Evolutionary conservation across 2,888 invertebrate species (phyloP).

Genomic region (Psylliodes chrysocephalus): DNA sequence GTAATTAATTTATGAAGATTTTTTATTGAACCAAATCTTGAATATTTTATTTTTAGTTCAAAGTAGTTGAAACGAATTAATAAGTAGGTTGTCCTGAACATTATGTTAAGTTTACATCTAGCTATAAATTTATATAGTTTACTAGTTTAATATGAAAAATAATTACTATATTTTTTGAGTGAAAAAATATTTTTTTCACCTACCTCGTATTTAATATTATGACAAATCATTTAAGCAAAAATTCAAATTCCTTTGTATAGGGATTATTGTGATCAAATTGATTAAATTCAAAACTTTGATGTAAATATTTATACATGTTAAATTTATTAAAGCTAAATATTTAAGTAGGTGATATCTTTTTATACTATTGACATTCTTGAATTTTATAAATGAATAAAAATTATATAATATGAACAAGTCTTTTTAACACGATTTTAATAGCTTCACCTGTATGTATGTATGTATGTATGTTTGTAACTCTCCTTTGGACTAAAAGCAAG

Average conservation of each 20-base stretch:
- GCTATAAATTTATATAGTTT: constrained; percentile 8
- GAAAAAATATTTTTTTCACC: constrained; percentile 7
- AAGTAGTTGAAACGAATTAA: constrained; percentile 13
- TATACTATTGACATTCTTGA: constrained; percentile 46
- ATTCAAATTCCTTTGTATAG: constrained; percentile 10
- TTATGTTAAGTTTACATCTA: constrained; percentile 7
- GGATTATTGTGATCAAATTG: constrained; percentile 31
- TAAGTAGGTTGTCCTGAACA: constrained; percentile 16
- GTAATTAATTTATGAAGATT: not conserved
- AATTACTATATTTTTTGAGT: constrained; percentile 18
- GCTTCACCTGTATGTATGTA: no score
- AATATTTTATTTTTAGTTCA: not conserved
- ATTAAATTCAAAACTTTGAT: constrained; percentile 28
- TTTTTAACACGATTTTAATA: no score
- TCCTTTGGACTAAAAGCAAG: no score
- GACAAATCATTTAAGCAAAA: constrained; percentile 9
- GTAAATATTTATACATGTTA: constrained; percentile 41
- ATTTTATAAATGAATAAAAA: constrained; percentile 39
- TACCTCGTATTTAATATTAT: constrained; percentile 9
- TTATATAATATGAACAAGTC: not conserved
- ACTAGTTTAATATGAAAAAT: constrained; percentile 1
- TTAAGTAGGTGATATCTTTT: constrained; percentile 42
- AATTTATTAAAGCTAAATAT: constrained; percentile 16
- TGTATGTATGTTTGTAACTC: no score
- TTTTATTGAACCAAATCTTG: not conserved